phyloP scores from a whole-genome alignment of 2,797 vertebrate genomes.

The Tapirus indicus region DNA sequence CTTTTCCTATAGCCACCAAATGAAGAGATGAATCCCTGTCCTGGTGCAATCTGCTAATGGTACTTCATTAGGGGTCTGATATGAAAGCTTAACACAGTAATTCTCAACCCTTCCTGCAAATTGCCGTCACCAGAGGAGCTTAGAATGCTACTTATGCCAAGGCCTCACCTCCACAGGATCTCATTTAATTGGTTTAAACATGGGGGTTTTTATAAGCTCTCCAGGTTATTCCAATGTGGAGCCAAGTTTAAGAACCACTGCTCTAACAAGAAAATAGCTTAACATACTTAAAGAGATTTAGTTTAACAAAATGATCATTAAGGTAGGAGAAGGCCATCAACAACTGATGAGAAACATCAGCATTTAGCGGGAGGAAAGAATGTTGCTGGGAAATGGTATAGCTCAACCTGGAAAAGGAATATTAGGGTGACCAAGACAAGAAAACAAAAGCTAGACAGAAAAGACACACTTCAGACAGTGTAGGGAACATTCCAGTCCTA shows the following conservation, averaged over 20 bases:
- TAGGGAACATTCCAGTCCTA: background rate
- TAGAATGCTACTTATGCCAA: background rate
- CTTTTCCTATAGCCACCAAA: background rate
- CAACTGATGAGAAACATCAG: background rate
- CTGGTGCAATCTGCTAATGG: background rate
- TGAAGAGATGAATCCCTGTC: background rate
- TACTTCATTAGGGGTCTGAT: background rate
- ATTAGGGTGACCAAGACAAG: background rate
- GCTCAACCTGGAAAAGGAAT: background rate
- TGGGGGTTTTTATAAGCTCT: background rate
- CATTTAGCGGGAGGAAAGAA: background rate
- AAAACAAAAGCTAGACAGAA: background rate
- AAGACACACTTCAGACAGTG: background rate
- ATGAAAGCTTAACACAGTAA: background rate
- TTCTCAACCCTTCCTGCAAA: background rate
- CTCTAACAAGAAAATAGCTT: background rate
- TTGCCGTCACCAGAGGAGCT: background rate
- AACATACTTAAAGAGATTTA: background rate
- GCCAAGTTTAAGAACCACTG: background rate
- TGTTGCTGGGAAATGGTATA: background rate
- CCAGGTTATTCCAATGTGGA: background rate
- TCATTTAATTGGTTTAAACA: background rate
- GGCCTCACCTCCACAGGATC: background rate
- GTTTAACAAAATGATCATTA: background rate
- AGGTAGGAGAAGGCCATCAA: background rate